Evolutionary conservation across 2,888 invertebrate species (phyloP), one percentile per base, ranked within the genome.

Genomic region (Synergus laeviventris): DNA sequence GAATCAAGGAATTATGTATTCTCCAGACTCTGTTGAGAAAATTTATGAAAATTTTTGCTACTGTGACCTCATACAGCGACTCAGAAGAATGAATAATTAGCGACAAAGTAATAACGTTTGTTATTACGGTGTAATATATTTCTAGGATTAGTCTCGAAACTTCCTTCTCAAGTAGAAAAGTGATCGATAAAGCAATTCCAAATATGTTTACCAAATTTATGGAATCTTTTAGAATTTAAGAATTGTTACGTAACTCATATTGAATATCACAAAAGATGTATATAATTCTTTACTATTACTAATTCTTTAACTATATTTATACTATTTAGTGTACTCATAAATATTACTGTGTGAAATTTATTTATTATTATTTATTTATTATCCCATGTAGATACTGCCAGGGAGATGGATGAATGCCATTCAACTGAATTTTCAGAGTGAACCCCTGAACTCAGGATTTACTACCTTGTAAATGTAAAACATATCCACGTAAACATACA

Each of bases 1-100:
- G 74, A 81, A 79, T 79, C 77, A 81, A 79, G 79, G 77, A 81
- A 81, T 78, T 78, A 79, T 77, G 56, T 24, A 24, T 56, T 21
- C 21, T 56, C 56, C 14, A 56, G 56, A 56, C 21, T 21, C 2
- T 56, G 12, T 24, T 14, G 14, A 21, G 4, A 21, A 56, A 21
- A 56, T 21, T 21, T 21, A 24, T 24, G 4, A 21, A 24, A 24
- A 56, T 56, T 4, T 14, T 56, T 12, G 12, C 4, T 12, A 21
- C 56, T 56, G 21, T 24, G 1, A n/a, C 5, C 56, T 56, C 21
- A 56, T 56, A 56, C 12, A 42, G 12, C 11, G 14, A 42, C 11
- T 42, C 11, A 0, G 14, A 42, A 42, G 14, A 42, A 42, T 42
- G 42, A 42, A 3, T 42, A 42, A 42, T 42, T 42, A 42, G 42